Percentiles rank a stretch among this genome's conserved stretches.
Conservation (phyloP, 53 echinoderm and acorn worm genomes). For the Paelopatides confundens region DNA sequence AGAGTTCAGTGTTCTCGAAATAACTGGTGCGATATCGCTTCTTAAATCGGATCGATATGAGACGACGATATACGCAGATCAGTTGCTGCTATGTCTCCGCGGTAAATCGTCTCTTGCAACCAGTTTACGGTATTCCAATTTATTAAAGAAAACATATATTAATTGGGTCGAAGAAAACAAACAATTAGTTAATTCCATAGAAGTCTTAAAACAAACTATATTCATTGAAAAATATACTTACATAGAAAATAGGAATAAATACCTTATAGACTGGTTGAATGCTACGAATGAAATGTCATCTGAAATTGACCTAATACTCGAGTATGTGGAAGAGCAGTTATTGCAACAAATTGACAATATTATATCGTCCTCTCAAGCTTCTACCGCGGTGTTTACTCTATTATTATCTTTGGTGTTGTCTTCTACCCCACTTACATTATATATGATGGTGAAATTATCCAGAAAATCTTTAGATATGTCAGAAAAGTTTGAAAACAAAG, state of each 20-base stretch:
- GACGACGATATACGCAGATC: not conserved
- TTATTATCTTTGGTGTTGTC: not conserved
- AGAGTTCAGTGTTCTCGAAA: not conserved
- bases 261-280: not conserved
- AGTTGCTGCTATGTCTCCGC: not conserved
- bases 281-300: not conserved
- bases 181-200: not conserved
- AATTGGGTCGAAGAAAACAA: not conserved
- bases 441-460: not conserved
- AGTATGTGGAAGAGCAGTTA: not conserved
- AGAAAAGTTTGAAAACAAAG: not conserved
- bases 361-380: not conserved
- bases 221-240: no score
- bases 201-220: not conserved
- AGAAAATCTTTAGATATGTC: not conserved
- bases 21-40: not conserved
- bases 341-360: not conserved
- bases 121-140: conserved; percentile 6
- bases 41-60: not conserved
- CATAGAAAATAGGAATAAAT: not conserved
- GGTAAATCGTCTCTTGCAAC: conserved; percentile 16
- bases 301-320: not conserved
- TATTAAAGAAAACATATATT: not conserved
- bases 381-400: conserved; percentile 16
- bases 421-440: not conserved